Evolutionary conservation across 2,888 invertebrate genomes (phyloP), one percentile per base, ranked within the genome.

Genomic region (Magallana nippona): DNA sequence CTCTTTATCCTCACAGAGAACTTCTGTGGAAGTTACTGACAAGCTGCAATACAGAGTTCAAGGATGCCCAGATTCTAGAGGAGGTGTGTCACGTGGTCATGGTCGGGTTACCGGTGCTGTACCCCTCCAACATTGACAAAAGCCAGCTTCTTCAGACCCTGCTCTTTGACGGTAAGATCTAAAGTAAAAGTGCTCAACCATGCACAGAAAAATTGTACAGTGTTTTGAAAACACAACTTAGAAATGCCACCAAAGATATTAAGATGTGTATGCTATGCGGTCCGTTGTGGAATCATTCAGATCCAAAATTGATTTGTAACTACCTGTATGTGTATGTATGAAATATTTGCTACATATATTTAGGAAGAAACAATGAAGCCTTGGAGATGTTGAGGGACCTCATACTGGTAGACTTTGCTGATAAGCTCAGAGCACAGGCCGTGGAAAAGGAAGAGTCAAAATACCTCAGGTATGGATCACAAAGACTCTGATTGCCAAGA

Each of bases 31-130:
- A 91, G 71, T 84, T 92, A 15, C 87, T 92, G 80, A 89, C 87
- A 15, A 78, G 79, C 19, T 79, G 81, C n/a, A 56, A 79, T n/a
- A 78, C 84, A 62, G 77, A 83, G 57, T 83, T 82, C 44, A 78
- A 62, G 10, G 78, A 78, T 13, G 44, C 80, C 15, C 82, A 86
- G 22, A 86, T 92, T 63, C 89, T 91, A 83, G 88, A 86, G 19
- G 93, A 93, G 84, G 92, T 92, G 0, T 93, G 93, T 89, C 88
- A 89, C 27, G 92, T 92, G 32, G 87, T 93, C 44, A 90, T 90
- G 11, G 88, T 90, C 57, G 93, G 93, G 0, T 86, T 93, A 19
- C 86, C 87, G 57, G 89, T 91, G 15, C 86, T 94, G 77, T 93
- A 93, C 87, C 90, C 92, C 19, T 86, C 88, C 1, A 44, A 84